Conservation (phyloP, 2,888 invertebrate species). For the Crepidodera aurea region DNA sequence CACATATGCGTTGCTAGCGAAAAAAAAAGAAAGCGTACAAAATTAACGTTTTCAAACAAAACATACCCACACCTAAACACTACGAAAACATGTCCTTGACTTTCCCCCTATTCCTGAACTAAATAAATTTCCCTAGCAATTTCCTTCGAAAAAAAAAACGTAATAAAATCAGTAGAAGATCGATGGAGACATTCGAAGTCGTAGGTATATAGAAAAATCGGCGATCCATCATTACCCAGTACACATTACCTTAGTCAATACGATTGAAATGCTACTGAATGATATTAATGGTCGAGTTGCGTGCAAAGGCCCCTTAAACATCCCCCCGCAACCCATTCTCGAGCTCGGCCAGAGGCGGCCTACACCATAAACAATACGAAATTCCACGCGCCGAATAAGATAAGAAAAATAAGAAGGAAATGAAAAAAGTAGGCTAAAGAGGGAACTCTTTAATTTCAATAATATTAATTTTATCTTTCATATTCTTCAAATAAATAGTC, state of each 20-base stretch:
- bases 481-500: too few species aligned
- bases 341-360: neutral
- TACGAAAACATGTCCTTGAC: too few species aligned
- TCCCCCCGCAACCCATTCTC: neutral
- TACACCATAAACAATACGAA: too few species aligned
- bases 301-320: conserved; percentile 37
- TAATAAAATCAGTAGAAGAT: conserved; percentile 16
- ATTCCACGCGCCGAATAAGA: too few species aligned
- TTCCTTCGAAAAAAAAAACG: conserved; percentile 1
- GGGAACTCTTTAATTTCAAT: too few species aligned
- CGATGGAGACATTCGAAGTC: conserved; percentile 16
- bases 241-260: conserved; percentile 40
- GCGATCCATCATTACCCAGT: conserved; percentile 34
- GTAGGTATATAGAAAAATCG: conserved; percentile 28
- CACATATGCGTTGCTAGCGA: too few species aligned
- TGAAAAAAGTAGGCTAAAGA: too few species aligned
- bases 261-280: conserved; percentile 46
- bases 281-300: conserved; percentile 52
- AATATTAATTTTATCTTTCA: too few species aligned
- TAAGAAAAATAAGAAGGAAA: too few species aligned
- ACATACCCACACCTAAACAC: too few species aligned
- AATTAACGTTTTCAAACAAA: too few species aligned
- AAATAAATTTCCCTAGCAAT: neutral
- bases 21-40: too few species aligned
- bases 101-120: neutral